A percentile compares a stretch with the other conserved stretches of the same genome.
Evolutionary conservation across 2,888 invertebrate species (phyloP).

Genomic region (Melanargia galathea): DNA sequence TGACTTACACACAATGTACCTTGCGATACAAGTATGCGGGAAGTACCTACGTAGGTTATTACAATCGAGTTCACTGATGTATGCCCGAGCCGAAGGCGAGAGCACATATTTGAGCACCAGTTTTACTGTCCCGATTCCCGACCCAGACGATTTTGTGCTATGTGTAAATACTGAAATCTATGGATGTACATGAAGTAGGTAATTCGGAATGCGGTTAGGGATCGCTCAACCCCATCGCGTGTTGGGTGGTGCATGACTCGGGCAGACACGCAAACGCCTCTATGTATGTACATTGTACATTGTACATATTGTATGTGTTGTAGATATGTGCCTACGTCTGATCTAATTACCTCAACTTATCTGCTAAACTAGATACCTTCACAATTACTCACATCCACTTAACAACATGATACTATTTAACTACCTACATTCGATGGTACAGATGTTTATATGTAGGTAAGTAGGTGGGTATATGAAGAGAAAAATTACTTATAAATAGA

Average conservation of each 20-base stretch:
- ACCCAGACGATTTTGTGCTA: conserved; percentile 2
- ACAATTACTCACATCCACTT: conserved; percentile 17
- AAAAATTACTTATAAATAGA: too few relatives aligned
- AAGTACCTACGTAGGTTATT: too few relatives aligned
- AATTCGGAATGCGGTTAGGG: conserved; percentile 26
- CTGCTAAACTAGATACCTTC: conserved; percentile 19
- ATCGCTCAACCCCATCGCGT: conserved; percentile 29
- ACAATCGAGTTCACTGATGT: too few relatives aligned
- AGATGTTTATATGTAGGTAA: not conserved
- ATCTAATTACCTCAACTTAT: conserved; percentile 22
- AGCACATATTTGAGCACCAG: not conserved
- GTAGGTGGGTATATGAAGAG: not conserved
- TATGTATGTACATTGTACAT: not conserved
- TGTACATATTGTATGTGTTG: not conserved
- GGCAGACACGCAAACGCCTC: conserved; percentile 19
- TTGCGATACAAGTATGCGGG: too few relatives aligned
- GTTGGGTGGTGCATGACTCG: conserved; percentile 25
- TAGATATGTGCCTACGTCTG: not conserved
- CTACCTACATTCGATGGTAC: not conserved
- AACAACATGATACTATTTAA: not conserved
- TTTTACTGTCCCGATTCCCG: not conserved
- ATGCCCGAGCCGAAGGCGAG: too few relatives aligned
- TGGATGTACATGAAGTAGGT: conserved; percentile 3
- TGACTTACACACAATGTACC: too few relatives aligned
- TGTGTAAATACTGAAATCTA: not conserved